Conservation (phyloP, 2,797 vertebrate genomes). For the Poeciliopsis gracilis region DNA sequence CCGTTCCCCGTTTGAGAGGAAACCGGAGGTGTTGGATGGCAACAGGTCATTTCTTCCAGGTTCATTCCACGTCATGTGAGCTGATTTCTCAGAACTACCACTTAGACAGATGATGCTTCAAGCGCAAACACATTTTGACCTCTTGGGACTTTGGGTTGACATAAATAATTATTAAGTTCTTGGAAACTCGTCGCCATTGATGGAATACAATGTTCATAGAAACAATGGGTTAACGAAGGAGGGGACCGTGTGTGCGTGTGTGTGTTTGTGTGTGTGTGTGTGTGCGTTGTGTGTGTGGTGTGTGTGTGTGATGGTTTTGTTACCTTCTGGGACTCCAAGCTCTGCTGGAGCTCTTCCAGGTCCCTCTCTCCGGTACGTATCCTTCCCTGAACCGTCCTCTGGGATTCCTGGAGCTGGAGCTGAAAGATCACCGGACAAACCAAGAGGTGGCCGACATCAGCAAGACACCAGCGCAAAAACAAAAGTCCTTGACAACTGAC, state of each 20-base stretch:
- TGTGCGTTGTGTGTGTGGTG: neutral
- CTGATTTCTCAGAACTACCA: conserved; percentile 11
- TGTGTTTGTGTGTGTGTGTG: conserved; percentile 9
- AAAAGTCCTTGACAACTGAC: neutral
- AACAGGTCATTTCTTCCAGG: conserved; percentile 5
- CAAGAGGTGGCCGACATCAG: too few species aligned
- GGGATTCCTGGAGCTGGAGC: conserved; percentile 69
- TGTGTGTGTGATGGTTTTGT: conserved; percentile 24
- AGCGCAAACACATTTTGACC: neutral
- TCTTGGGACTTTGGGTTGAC: neutral
- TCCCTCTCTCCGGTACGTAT: conserved; percentile 57
- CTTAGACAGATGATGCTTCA: neutral
- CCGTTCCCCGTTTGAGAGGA: neutral
- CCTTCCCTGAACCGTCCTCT: conserved; percentile 64
- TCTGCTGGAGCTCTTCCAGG: conserved; percentile 71
- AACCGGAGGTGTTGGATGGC: conserved; percentile 1
- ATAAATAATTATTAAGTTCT: conserved; percentile 2
- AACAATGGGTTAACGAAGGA: neutral
- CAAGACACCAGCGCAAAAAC: neutral
- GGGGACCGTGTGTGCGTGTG: neutral
- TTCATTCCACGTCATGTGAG: neutral
- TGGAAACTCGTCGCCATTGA: neutral
- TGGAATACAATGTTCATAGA: neutral
- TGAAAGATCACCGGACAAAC: conserved; percentile 11
- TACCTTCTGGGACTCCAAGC: conserved; percentile 72